Evolutionary conservation across 2,113 vertebrate species (phyloP).

Genomic region (Stegostoma tigrinum): DNA sequence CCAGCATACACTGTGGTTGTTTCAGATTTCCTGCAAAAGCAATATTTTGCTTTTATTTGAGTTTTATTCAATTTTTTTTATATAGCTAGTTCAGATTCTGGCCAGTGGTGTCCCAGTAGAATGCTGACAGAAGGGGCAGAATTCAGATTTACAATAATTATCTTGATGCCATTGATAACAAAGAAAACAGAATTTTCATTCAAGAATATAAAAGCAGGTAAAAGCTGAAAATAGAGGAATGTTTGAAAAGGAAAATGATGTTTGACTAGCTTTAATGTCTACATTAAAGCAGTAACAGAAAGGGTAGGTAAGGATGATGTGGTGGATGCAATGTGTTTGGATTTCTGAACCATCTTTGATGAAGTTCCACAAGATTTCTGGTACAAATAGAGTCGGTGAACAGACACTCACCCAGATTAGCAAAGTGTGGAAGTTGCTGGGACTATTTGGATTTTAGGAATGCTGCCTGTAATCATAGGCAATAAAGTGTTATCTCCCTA

Average conservation of each 20-base stretch:
- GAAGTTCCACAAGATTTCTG: not conserved
- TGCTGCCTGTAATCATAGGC: not conserved
- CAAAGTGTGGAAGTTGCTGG: not conserved
- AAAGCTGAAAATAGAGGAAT: too few relatives aligned
- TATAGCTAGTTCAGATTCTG: too few relatives aligned
- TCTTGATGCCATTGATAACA: not conserved
- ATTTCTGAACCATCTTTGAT: not conserved
- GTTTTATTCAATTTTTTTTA: too few relatives aligned
- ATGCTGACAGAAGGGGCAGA: too few relatives aligned
- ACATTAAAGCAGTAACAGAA: not conserved
- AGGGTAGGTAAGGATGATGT: not conserved
- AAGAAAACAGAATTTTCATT: too few relatives aligned
- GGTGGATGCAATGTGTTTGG: not conserved
- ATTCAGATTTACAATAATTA: not conserved
- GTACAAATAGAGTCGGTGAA: not conserved
- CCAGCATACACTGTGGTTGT: too few relatives aligned
- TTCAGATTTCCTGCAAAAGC: too few relatives aligned
- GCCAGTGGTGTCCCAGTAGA: too few relatives aligned
- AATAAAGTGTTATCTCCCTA: not conserved
- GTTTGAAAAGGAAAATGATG: too few relatives aligned
- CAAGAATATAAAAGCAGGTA: too few relatives aligned
- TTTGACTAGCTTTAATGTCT: too few relatives aligned
- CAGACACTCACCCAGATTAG: not conserved
- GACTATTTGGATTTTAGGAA: not conserved
- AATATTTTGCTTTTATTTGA: too few relatives aligned